Conservation (phyloP, 2,888 invertebrate species). For the Theretra japonica region DNA sequence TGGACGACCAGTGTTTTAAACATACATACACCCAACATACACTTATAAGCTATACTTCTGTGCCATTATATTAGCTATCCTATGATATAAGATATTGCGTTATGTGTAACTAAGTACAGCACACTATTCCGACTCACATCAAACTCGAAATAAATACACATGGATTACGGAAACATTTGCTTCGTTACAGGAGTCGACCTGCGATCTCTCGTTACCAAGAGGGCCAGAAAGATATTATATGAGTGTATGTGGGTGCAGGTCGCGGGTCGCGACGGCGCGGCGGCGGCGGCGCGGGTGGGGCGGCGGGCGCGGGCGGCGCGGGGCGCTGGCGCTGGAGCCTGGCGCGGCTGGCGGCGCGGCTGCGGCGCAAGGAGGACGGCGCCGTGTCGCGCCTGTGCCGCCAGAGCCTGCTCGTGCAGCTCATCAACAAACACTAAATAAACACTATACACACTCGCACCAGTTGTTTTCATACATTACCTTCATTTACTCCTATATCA, state of each 20-base stretch:
- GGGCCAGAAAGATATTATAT: no score
- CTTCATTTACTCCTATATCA: no score
- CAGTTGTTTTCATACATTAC: not conserved
- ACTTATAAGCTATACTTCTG: not conserved
- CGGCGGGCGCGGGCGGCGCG: constrained; percentile 50
- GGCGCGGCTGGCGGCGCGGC: constrained; percentile 72
- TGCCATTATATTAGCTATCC: no score
- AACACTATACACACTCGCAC: constrained; percentile 4
- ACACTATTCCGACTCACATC: no score
- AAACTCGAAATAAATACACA: no score
- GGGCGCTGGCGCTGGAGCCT: constrained; percentile 73
- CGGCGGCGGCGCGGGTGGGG: not conserved
- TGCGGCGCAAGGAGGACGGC: constrained; percentile 79
- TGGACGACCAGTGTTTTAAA: no score
- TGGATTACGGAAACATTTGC: no score
- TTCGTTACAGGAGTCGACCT: no score
- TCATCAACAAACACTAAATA: constrained; percentile 69
- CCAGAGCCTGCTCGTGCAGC: constrained; percentile 88
- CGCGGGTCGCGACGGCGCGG: no score
- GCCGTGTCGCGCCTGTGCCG: constrained; percentile 89
- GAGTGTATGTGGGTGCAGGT: not conserved
- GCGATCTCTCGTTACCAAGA: no score
- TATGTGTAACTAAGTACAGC: no score
- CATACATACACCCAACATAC: not conserved
- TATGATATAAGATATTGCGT: no score